Evolutionary conservation across 2,888 invertebrate species (phyloP), one percentile per base, ranked within the genome.

Genomic region (Pemphredon lugubris): DNA sequence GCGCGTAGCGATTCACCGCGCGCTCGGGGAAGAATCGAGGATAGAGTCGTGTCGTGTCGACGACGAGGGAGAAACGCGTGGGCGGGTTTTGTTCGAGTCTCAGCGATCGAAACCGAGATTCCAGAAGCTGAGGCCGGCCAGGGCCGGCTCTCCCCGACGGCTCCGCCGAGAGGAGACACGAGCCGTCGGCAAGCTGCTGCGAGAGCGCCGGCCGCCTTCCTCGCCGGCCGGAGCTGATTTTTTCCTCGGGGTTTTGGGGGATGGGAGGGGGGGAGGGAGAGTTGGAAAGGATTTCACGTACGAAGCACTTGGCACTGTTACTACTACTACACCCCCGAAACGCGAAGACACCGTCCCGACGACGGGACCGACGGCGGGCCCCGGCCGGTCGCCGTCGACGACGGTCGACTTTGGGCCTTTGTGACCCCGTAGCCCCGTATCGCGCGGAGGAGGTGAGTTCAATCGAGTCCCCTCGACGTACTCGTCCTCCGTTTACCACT

Each of bases 381-480:
- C 54, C 73, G 74, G 51, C 61, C 77, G 66, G 64, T 73, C 68
- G 47, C 63, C 73, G 75, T 60, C 58, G 34, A 34, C 34, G 7
- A 2, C n/a, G 9, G 11, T 9, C 34, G 34, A 34, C 7, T 11
- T 9, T 11, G n/a, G n/a, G 4, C 34, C n/a, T n/a, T 3, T 4
- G 2, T 3, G n/a, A n/a, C 34, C n/a, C 9, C 30, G 30, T 6
- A 9, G 9, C 6, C 6, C 1, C 2, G 30, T 6, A 30, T 9
- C 30, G 30, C 30, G 6, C 2, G 23, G 91, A 67, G 89, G 58
- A 44, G 65, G 90, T 90, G 91, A 91, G 91, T 88, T 91, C 91
- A 30, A 91, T 91, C 75, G 90, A 89, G 72, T 6, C 79, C 79
- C 18, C 78, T 72, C 26, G 81, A 76, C 48, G 57, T 73, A 44